Percentiles rank a stretch among this genome's conserved stretches.
These are phyloP conservation scores for Xiphydria camelus DNA, from an alignment of 2,888 invertebrate genomes.

Conservation along the genomic window DNA sequence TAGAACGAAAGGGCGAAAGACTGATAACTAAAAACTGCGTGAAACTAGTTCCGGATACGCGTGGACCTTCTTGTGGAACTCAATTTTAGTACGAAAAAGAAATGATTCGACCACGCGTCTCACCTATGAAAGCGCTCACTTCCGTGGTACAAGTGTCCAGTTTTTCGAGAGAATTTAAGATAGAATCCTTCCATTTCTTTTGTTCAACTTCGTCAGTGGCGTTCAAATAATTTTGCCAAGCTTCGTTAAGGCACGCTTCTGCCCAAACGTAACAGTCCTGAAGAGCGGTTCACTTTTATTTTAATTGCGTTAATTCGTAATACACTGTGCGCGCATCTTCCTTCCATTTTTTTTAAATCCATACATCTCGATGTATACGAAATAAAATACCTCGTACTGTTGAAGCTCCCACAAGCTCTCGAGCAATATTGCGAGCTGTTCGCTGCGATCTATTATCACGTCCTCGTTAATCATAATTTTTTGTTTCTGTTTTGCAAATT, in stretches of 20 bases:
- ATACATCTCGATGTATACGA: too few relatives aligned
- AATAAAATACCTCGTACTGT: conserved; percentile 58
- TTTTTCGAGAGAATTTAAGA: conserved; percentile 58
- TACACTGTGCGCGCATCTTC: too few relatives aligned
- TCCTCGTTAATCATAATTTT: conserved; percentile 38
- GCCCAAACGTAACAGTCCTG: conserved; percentile 77
- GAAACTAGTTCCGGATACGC: too few relatives aligned
- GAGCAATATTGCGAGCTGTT: conserved; percentile 64
- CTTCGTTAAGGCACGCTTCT: conserved; percentile 75
- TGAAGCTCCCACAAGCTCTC: conserved; percentile 70
- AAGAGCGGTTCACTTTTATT: conserved; percentile 28
- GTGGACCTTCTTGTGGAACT: too few relatives aligned
- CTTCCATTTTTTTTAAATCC: too few relatives aligned
- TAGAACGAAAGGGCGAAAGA: conserved; percentile 22
- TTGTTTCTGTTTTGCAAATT: conserved; percentile 55
- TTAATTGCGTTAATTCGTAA: background rate
- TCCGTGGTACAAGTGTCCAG: conserved; percentile 61
- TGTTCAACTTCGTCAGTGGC: conserved; percentile 55
- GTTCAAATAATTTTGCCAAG: conserved; percentile 67
- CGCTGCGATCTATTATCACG: conserved; percentile 55
- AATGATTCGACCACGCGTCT: too few relatives aligned
- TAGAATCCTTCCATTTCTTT: conserved; percentile 59
- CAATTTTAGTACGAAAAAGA: too few relatives aligned
- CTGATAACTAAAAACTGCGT: conserved; percentile 9
- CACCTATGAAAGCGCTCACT: conserved; percentile 61